Base-by-base conservation (phyloP, 2,888 invertebrate species). In the Spodoptera picta region DNA sequence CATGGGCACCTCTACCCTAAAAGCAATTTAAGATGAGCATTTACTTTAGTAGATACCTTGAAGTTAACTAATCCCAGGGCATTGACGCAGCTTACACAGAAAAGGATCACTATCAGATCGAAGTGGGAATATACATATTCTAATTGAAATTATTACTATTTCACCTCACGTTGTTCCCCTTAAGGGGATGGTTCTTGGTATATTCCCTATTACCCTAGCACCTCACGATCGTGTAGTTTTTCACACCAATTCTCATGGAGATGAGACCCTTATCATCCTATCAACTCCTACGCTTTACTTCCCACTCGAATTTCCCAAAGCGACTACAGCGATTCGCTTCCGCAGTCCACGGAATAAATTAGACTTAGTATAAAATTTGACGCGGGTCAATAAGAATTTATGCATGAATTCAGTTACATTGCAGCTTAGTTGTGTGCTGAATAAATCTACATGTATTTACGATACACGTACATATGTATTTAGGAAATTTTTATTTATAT, bases 121-220 rank as follows among this genome's bases (percentile, higher is more conserved):
- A 50, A 42, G 19, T 27, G 45, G 42, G 11, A 36, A 48, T 36
- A 36, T 19, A 14, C 14, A 19, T 36, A 31, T 11, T 36, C 36
- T 14, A n/a, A 44, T 57, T 67, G 31, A 57, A 48, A 44, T 23
- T 7, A 56, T 60, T 53, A 56, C 9, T 60, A 74, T 68, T 68
- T 69, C 75, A 46, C 3, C 7, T 14, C 74, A 44, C 61, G 45
- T 4, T 7, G 9, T 12, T 52, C 54, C 49, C 41, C 14, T 41
- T 12, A 23, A 36, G 36, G 36, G 41, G 27, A 14, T 7, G 4
- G 6, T 5, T 11, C 47, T 31, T 48, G 24, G 12, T n/a, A 53
- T 42, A n/a, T n/a, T n/a, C n/a, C n/a, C n/a, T n/a, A n/a, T n/a
- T n/a, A 12, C n/a, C 27, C 31, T 23, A 43, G 9, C 19, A 49